A percentile compares a stretch with the other conserved stretches of the same genome.
Evolutionary conservation across 2,113 vertebrate species (phyloP).

Genomic region (Redunca redunca): DNA sequence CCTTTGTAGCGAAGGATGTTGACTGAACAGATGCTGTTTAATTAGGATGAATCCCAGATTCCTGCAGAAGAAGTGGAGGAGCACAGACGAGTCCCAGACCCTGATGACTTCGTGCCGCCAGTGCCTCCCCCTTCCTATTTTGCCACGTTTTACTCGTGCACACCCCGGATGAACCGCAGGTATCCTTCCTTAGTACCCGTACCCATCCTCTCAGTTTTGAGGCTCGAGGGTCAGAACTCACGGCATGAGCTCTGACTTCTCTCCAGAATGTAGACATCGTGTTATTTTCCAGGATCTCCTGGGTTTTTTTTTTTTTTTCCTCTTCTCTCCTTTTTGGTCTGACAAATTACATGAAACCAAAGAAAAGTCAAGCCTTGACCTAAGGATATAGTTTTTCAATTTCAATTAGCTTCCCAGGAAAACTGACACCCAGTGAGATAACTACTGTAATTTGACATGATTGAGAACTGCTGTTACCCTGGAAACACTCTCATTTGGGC

Average conservation of each 20-base stretch:
- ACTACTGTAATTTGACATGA: background rate
- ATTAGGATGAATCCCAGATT: slow-evolving; percentile 81
- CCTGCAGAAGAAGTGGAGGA: slow-evolving; percentile 83
- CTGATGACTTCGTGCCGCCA: slow-evolving; percentile 85
- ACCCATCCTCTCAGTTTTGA: background rate
- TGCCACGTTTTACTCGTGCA: slow-evolving; percentile 82
- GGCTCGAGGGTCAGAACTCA: background rate
- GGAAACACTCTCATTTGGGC: slow-evolving; percentile 11
- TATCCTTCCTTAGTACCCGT: background rate
- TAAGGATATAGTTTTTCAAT: slow-evolving; percentile 23
- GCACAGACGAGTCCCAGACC: slow-evolving; percentile 73
- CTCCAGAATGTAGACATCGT: background rate
- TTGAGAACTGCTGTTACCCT: background rate
- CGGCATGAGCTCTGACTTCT: background rate
- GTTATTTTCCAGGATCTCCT: background rate
- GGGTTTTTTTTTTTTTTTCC: accelerated
- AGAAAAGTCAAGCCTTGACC: slow-evolving; percentile 41
- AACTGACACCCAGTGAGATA: slow-evolving; percentile 42
- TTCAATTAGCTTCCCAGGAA: slow-evolving; percentile 53
- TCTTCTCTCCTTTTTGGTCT: background rate
- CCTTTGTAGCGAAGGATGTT: background rate
- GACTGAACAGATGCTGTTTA: slow-evolving; percentile 52
- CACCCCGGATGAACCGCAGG: slow-evolving; percentile 79
- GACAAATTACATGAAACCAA: background rate
- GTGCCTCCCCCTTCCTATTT: slow-evolving; percentile 89